phyloP scores from a whole-genome alignment of 92 coral and sea anemone genomes.

The Paragorgia papillata region DNA sequence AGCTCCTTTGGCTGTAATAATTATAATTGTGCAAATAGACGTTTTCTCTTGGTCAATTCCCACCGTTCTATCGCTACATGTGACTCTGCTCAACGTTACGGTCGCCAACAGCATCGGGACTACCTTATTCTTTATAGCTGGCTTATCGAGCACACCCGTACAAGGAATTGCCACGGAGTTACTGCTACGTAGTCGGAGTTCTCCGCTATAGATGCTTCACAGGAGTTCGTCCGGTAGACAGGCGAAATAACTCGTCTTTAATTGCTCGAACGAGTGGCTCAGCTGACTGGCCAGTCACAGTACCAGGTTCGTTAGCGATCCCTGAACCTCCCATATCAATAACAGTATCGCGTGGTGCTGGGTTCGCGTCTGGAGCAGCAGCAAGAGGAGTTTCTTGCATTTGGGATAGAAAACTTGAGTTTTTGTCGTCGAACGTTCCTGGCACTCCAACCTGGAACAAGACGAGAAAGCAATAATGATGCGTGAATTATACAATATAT shows the following conservation, averaged over 20 bases:
- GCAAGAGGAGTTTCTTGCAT: conserved; percentile 47
- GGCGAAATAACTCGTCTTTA: conserved; percentile 81
- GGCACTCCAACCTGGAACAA: conserved; percentile 73
- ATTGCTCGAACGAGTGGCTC: conserved; percentile 91
- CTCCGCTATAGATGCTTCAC: conserved; percentile 8
- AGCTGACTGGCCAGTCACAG: conserved; percentile 77
- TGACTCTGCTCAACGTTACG: no score
- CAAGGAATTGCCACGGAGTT: no score
- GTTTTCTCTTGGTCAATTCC: no score
- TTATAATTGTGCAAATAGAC: no score
- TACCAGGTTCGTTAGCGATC: conserved; percentile 62
- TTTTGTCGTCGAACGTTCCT: conserved; percentile 74
- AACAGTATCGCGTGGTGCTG: conserved; percentile 76
- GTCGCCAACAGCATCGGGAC: no score
- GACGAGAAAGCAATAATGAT: background rate
- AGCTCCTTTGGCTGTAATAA: no score
- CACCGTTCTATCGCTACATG: no score
- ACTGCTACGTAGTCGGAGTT: no score
- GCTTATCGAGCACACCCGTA: no score
- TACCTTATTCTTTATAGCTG: no score
- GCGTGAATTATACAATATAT: background rate
- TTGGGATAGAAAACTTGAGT: conserved; percentile 63
- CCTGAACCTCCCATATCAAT: conserved; percentile 68
- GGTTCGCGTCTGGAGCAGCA: conserved; percentile 36
- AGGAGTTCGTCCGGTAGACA: conserved; percentile 65